These are phyloP conservation scores for Ditula angustiorana DNA, from an alignment of 2,888 invertebrate species.

Conservation along the genomic window DNA sequence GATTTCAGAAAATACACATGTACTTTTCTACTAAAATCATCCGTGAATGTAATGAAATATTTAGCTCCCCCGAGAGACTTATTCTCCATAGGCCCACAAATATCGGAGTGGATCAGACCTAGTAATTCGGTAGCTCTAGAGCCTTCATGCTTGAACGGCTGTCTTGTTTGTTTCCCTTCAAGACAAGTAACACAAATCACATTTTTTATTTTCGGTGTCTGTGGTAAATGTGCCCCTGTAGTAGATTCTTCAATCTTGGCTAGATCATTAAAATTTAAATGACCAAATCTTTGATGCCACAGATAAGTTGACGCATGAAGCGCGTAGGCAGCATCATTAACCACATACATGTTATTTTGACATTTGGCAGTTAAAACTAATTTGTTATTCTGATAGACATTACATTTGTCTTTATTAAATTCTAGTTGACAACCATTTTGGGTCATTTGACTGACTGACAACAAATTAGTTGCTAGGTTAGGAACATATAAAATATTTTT, in stretches of 20 bases:
- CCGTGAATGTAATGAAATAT: slow-evolving; percentile 15
- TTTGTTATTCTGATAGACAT: slow-evolving; percentile 8
- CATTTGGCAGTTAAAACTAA: not conserved
- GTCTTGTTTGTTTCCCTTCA: slow-evolving; percentile 42
- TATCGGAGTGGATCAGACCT: slow-evolving; percentile 33
- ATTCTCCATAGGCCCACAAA: not conserved
- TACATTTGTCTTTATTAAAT: slow-evolving; percentile 21
- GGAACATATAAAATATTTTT: not conserved
- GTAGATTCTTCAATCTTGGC: not conserved
- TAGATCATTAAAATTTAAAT: not conserved
- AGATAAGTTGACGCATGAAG: too few species aligned
- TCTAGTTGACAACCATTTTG: slow-evolving; percentile 33
- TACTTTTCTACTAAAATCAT: slow-evolving; percentile 43
- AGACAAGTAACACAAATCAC: slow-evolving; percentile 35
- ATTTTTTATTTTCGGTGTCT: not conserved
- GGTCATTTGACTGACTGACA: slow-evolving; percentile 32
- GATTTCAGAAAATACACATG: slow-evolving; percentile 43
- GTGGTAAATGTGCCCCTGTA: not conserved
- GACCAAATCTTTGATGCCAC: not conserved
- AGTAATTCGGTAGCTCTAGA: slow-evolving; percentile 41
- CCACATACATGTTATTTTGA: not conserved
- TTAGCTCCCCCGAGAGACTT: not conserved
- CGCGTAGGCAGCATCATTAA: not conserved
- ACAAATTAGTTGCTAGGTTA: slow-evolving; percentile 1
- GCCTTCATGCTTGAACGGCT: slow-evolving; percentile 41